phyloP scores from a whole-genome alignment of 2,797 vertebrate genomes.

The Coracias cyanogaster region DNA sequence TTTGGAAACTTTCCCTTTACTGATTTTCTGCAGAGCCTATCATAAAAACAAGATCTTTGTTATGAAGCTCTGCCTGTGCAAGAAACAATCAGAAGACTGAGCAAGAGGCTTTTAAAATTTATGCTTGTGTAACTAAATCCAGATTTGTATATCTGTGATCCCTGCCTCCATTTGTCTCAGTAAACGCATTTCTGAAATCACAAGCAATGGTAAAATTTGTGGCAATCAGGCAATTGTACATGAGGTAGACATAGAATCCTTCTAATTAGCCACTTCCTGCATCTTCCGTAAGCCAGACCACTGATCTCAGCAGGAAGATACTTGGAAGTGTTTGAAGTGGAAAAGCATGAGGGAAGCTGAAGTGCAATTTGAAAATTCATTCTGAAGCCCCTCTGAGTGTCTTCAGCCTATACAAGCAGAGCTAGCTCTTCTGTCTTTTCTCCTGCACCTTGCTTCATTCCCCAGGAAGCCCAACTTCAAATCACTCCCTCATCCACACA shows the following conservation, averaged over 20 bases:
- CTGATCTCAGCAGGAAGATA: not conserved
- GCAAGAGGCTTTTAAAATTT: not conserved
- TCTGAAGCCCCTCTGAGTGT: not conserved
- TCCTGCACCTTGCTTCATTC: not conserved
- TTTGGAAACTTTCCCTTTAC: not conserved
- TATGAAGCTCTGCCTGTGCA: not conserved
- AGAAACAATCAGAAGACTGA: not conserved
- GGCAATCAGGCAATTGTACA: not conserved
- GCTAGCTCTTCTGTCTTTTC: not conserved
- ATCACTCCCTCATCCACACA: not conserved
- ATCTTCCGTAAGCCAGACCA: not conserved
- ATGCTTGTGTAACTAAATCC: not conserved
- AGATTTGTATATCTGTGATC: not conserved
- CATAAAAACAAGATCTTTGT: not conserved
- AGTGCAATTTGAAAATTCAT: not conserved
- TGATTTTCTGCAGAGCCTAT: not conserved
- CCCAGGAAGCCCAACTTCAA: not conserved
- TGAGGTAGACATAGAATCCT: not conserved
- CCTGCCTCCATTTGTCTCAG: not conserved
- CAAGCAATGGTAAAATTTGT: not conserved
- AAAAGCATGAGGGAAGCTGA: fast-evolving
- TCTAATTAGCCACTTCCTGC: not conserved
- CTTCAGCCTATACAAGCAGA: not conserved
- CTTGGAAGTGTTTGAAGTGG: not conserved
- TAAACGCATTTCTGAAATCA: not conserved